Evolutionary conservation across 2,113 vertebrate species (phyloP).

Genomic region (Alectura lathami): DNA sequence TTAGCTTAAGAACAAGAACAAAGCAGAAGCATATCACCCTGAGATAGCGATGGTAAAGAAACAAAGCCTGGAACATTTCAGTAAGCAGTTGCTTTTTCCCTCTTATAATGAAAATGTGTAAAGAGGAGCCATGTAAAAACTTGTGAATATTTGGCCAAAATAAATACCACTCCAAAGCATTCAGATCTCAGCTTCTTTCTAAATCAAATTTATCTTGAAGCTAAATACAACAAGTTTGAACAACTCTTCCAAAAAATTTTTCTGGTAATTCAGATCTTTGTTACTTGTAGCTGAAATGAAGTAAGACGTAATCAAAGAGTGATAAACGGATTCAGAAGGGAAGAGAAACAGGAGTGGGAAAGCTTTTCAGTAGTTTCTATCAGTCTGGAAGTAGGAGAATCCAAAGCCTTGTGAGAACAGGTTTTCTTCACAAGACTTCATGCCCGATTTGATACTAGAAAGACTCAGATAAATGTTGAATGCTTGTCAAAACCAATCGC

Average conservation of each 20-base stretch:
- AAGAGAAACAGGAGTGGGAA: background rate
- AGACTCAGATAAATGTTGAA: constrained; percentile 69
- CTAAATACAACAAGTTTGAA: background rate
- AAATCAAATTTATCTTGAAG: background rate
- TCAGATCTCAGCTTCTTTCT: background rate
- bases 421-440: constrained; percentile 58
- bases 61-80: background rate
- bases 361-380: constrained; percentile 14
- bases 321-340: background rate
- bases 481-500: constrained; percentile 66
- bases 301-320: background rate
- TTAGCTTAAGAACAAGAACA: background rate
- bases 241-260: background rate
- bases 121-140: background rate
- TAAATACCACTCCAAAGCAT: background rate
- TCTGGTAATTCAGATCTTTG: background rate
- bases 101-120: background rate
- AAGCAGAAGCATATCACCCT: background rate
- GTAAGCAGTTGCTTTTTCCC: background rate
- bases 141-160: background rate
- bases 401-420: constrained; percentile 49
- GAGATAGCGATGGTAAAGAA: background rate
- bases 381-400: constrained; percentile 5
- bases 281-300: background rate
- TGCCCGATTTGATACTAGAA: constrained; percentile 49